Evolutionary conservation across 2,797 vertebrate species (phyloP).

Genomic region (Melanogrammus aeglefinus): DNA sequence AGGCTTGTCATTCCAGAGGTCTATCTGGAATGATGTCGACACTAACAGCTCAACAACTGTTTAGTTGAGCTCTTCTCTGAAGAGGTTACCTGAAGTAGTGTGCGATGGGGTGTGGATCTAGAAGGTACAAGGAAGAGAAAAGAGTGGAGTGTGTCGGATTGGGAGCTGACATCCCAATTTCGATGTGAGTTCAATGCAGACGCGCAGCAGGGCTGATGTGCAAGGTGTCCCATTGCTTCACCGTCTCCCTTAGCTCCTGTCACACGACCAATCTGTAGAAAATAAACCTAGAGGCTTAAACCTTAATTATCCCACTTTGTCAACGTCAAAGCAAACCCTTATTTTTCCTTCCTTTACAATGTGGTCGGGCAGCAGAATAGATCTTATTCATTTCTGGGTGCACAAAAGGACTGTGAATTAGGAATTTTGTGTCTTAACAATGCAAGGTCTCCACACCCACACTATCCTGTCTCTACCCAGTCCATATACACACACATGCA

Average conservation of each 20-base stretch:
- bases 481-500: background rate
- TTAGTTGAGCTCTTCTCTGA: background rate
- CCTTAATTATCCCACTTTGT: conserved; percentile 63
- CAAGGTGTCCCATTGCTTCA: conserved; percentile 25
- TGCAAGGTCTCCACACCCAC: conserved; percentile 14
- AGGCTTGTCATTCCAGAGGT: no score
- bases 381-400: conserved; percentile 56
- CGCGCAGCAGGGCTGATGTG: conserved; percentile 34
- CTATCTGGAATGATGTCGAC: background rate
- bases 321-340: conserved; percentile 43
- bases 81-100: background rate
- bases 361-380: conserved; percentile 53
- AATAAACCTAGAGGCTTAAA: conserved; percentile 41
- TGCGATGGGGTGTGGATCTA: background rate
- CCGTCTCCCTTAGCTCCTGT: conserved; percentile 22
- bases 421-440: conserved; percentile 51
- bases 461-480: background rate
- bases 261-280: conserved; percentile 27
- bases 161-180: conserved; percentile 13
- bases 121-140: background rate
- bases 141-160: background rate
- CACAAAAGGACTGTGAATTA: conserved; percentile 43
- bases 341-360: conserved; percentile 49
- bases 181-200: conserved; percentile 13
- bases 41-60: background rate